Base-by-base conservation (phyloP, 2,113 vertebrate genomes). In the Pitta sordida region DNA sequence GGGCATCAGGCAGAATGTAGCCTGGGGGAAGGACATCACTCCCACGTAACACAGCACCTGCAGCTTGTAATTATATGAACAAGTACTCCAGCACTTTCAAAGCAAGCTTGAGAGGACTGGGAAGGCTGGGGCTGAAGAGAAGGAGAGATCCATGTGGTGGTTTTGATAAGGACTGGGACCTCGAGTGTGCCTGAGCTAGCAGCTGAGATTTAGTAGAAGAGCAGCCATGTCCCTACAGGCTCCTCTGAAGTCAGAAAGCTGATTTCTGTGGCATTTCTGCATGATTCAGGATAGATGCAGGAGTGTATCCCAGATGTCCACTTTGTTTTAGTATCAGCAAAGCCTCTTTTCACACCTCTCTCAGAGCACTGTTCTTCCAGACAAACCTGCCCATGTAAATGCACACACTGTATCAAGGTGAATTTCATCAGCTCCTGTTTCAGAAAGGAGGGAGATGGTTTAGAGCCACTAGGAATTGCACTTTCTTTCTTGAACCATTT, bases 401-500 rank as follows among this genome's bases (percentile, higher is more conserved):
- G 21, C 34, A 68, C 2, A 1, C 6, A 13, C 18, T 63, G 43
- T 34, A 62, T 65, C 13, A 53, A 52, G 59, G 51, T 67, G 68
- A 69, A 39, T 89, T 89, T 77, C 15, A 24, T 17, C 67, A 79
- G 34, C 34, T 18, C 51, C 64, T 78, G 32, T 41, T 91, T 65
- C 76, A 87, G 51, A 52, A 84, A 70, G 55, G 68, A 82, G 68
- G 44, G 34, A 76, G 58, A 23, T 95, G 26, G 52, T 83, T 67
- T 82, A 81, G 67, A 93, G 80, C 70, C 76, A 71, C 51, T 62
- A 24, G 26, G 36, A 94, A 91, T 59, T 29, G 36, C 88, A 73
- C 55, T 53, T 26, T 34, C 53, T 69, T 86, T 68, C 78, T 78
- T 95, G 92, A 95, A 85, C 51, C 44, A 6, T 79, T 93, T 97